These are phyloP conservation scores for Myocastor coypus DNA, from an alignment of 2,113 vertebrate genomes.

Conservation along the genomic window DNA sequence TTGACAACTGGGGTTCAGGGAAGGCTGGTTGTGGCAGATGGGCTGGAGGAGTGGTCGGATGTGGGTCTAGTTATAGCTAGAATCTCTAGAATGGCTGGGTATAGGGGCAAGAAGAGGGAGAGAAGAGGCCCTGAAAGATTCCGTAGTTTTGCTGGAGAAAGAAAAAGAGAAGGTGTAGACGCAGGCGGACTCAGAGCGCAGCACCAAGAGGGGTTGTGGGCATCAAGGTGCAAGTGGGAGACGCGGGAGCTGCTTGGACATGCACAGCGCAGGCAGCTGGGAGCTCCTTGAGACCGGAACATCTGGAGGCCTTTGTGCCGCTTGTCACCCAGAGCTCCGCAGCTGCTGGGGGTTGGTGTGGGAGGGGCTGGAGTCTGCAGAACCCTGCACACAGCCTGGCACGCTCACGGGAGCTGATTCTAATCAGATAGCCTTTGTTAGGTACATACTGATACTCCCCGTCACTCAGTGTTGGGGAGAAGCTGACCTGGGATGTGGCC, in stretches of 20 bases:
- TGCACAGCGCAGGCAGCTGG: not conserved
- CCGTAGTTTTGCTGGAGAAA: too few relatives aligned
- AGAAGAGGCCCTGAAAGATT: not conserved
- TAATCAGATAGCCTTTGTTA: not conserved
- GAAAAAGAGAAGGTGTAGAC: not conserved
- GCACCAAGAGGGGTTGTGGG: not conserved
- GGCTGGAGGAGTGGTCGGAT: too few relatives aligned
- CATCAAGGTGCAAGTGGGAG: not conserved
- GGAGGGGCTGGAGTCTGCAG: not conserved
- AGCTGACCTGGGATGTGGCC: not conserved
- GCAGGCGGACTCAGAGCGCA: too few relatives aligned
- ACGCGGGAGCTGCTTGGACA: not conserved
- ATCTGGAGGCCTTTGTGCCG: not conserved
- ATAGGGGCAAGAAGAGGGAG: not conserved
- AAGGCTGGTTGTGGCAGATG: not conserved
- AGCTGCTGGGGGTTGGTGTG: not conserved
- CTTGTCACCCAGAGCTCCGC: not conserved
- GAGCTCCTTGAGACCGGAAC: not conserved
- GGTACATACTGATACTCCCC: not conserved
- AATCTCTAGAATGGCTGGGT: not conserved
- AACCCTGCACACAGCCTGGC: not conserved
- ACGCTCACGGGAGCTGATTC: not conserved
- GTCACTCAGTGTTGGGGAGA: fast-evolving
- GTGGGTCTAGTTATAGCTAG: not conserved
- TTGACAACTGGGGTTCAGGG: not conserved